Percentiles rank a stretch among this genome's conserved stretches.
These are phyloP conservation scores for Gambelia wislizenii DNA, from an alignment of 2,797 vertebrate genomes.

Conservation along the genomic window DNA sequence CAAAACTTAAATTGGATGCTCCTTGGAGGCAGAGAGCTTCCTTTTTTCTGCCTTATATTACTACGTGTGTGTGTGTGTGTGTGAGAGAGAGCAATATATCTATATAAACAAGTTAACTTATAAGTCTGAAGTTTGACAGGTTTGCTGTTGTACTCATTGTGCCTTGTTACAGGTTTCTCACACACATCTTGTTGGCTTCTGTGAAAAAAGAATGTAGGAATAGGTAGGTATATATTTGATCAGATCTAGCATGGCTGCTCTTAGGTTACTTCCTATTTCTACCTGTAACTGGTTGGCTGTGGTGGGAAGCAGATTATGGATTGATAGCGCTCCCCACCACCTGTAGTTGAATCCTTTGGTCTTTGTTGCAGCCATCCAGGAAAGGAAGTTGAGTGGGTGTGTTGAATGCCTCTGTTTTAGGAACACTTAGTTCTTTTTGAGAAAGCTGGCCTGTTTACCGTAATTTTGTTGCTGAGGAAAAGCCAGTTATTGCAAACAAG, in stretches of 20 bases:
- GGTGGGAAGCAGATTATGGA: too few relatives aligned
- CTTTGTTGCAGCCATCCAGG: slow-evolving; percentile 59
- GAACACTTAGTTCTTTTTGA: slow-evolving; percentile 71
- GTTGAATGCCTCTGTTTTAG: slow-evolving; percentile 61
- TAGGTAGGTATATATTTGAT: background rate
- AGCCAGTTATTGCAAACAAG: slow-evolving; percentile 67
- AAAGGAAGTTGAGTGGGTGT: slow-evolving; percentile 69
- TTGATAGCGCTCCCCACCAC: background rate
- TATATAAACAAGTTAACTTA: background rate
- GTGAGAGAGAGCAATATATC: background rate
- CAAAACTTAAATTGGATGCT: background rate
- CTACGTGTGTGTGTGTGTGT: too few relatives aligned
- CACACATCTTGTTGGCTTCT: background rate
- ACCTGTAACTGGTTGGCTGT: background rate
- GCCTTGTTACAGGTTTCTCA: background rate
- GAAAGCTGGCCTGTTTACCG: slow-evolving; percentile 71
- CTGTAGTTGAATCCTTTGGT: slow-evolving; percentile 64
- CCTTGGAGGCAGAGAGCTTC: background rate
- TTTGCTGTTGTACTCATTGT: background rate
- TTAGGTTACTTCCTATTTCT: background rate
- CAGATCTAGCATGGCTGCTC: background rate
- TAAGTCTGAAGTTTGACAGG: background rate
- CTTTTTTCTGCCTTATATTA: too few relatives aligned
- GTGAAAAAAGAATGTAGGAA: background rate
- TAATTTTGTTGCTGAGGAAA: slow-evolving; percentile 70